A percentile compares a stretch with the other conserved stretches of the same genome.
These are phyloP conservation scores for Glandiceps talaboti DNA, from an alignment of 53 echinoderm and acorn worm genomes.

Conservation along the genomic window DNA sequence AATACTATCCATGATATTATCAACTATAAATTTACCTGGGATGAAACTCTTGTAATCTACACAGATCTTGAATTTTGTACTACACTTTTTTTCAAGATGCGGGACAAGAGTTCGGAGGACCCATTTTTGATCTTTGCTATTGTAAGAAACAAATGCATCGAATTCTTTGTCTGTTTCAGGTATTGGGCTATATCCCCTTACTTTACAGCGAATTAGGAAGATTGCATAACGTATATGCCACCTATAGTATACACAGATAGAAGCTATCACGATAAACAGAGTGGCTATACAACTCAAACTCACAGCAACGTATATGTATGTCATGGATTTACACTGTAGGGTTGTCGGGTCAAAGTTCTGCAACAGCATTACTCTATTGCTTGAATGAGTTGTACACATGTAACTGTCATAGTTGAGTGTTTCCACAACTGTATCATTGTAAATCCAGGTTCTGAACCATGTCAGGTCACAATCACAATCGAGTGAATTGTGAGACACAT, in stretches of 20 bases:
- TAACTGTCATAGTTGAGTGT: not conserved
- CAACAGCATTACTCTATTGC: not conserved
- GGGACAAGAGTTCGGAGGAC: not conserved
- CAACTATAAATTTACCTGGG: not conserved
- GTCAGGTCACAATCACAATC: not conserved
- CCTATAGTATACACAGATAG: not conserved
- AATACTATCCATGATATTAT: not conserved
- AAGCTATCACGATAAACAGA: not conserved
- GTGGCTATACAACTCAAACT: not conserved
- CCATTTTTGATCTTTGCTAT: not conserved
- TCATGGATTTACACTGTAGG: not conserved
- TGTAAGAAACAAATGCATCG: not conserved
- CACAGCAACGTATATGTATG: not conserved
- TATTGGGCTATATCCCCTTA: not conserved
- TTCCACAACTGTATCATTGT: not conserved
- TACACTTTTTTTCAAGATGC: not conserved
- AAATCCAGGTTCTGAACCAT: not conserved
- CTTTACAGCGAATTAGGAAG: not conserved
- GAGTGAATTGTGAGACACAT: not conserved
- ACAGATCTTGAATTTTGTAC: not conserved
- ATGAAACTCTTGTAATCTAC: not conserved
- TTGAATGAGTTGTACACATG: not conserved
- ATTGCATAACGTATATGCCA: not conserved
- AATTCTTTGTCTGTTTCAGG: not conserved
- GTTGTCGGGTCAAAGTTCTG: not conserved